These are phyloP conservation scores for Aricia artaxerxes DNA, from an alignment of 2,888 invertebrate genomes.

Conservation along the genomic window DNA sequence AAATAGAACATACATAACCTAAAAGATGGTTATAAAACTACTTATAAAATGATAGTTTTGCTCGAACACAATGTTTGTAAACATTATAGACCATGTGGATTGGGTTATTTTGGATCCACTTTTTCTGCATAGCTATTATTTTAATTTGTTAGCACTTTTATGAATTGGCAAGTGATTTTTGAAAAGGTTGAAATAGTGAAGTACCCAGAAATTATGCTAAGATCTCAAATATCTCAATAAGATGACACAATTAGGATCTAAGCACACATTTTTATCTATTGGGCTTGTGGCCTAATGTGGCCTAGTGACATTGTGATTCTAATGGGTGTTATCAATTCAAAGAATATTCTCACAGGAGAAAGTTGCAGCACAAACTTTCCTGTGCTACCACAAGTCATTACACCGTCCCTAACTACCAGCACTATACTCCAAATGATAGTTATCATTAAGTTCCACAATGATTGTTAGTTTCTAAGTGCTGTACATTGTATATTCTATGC, in stretches of 20 bases:
- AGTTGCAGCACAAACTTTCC: constrained; percentile 34
- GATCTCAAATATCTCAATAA: background rate
- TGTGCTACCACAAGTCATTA: constrained; percentile 14
- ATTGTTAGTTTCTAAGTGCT: constrained; percentile 59
- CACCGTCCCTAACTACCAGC: background rate
- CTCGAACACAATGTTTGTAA: background rate
- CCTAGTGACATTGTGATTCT: constrained; percentile 14
- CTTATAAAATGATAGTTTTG: background rate
- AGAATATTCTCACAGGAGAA: constrained; percentile 33
- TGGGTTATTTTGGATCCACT: background rate
- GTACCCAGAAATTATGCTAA: background rate
- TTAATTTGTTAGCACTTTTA: background rate
- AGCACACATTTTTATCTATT: constrained; percentile 10
- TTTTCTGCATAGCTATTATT: background rate
- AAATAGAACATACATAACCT: background rate
- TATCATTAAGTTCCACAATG: constrained; percentile 53
- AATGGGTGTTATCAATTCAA: constrained; percentile 7
- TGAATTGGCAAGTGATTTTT: background rate
- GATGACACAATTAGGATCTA: background rate
- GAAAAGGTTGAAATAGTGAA: background rate
- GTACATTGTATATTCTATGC: constrained; percentile 47
- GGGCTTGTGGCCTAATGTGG: background rate
- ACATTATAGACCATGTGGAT: background rate
- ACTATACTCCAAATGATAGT: constrained; percentile 44
- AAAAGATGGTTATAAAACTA: background rate